Percentiles rank a stretch among this genome's conserved stretches.
phyloP scores from a whole-genome alignment of 2,888 invertebrate genomes.

The Acleris laterana region DNA sequence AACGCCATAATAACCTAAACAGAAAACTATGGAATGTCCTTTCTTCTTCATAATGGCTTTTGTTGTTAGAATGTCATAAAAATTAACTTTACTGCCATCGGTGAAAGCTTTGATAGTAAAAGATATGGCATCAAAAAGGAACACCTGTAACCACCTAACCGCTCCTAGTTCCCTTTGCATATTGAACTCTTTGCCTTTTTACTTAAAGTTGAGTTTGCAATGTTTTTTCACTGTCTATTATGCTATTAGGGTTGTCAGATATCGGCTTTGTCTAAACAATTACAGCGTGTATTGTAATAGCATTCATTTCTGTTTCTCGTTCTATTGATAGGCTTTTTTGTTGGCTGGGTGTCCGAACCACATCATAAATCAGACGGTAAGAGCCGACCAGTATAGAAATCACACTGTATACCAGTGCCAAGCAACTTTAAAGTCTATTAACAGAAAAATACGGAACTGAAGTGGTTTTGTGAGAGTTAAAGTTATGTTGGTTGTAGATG shows the following conservation, averaged over 20 bases:
- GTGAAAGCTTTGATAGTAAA: conserved; percentile 77
- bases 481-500: conserved; percentile 40
- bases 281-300: conserved; percentile 77
- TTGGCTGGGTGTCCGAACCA: conserved; percentile 77
- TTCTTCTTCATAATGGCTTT: conserved; percentile 71
- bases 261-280: conserved; percentile 80
- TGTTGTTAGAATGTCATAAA: conserved; percentile 77
- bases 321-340: conserved; percentile 77
- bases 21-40: conserved; percentile 64
- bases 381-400: conserved; percentile 50
- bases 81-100: conserved; percentile 76
- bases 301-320: conserved; percentile 81
- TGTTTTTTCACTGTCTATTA: conserved; percentile 38
- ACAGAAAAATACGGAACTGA: conserved; percentile 30
- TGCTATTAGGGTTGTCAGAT: conserved; percentile 44
- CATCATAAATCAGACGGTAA: conserved; percentile 79
- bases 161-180: background rate
- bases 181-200: conserved; percentile 36
- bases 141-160: conserved; percentile 40
- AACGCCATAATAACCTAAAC: conserved; percentile 60
- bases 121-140: conserved; percentile 55
- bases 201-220: conserved; percentile 43
- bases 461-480: background rate
- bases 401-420: conserved; percentile 39
- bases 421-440: conserved; percentile 49